A percentile compares a stretch with the other conserved stretches of the same genome.
These are phyloP conservation scores for Clarias pachynema DNA, from an alignment of 2,797 vertebrate species.

Conservation along the genomic window DNA sequence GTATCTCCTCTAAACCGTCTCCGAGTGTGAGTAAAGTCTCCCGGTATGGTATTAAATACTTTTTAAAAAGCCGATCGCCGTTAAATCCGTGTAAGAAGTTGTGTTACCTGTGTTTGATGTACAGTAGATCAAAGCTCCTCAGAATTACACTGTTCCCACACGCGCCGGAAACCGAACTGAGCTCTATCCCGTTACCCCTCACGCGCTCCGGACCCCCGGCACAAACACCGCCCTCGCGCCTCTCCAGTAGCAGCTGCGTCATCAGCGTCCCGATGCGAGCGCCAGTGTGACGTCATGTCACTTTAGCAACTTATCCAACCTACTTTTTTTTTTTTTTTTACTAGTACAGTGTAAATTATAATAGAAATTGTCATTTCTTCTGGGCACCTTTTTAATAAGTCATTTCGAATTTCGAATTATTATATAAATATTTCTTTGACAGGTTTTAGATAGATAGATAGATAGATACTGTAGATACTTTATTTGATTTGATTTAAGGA, in stretches of 20 bases:
- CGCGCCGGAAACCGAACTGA: constrained; percentile 2
- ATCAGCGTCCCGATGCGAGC: background rate
- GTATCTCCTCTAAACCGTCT: background rate
- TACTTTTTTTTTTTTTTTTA: background rate
- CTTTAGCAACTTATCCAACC: too few species aligned
- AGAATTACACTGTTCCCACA: background rate
- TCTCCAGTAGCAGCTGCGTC: background rate
- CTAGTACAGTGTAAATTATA: background rate
- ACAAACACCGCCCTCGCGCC: constrained; percentile 11
- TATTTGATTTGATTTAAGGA: too few species aligned
- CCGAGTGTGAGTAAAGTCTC: too few species aligned
- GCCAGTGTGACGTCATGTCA: background rate
- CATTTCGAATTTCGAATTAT: background rate
- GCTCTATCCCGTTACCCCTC: background rate
- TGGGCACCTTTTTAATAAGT: background rate
- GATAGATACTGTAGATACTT: too few species aligned
- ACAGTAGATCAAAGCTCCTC: constrained; percentile 28
- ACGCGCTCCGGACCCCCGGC: background rate
- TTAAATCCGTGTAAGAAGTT: background rate
- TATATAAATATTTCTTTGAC: too few species aligned
- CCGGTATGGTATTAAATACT: too few species aligned
- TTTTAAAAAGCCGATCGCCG: background rate
- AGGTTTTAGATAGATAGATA: too few species aligned
- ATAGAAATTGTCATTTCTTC: background rate
- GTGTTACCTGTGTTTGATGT: constrained; percentile 59